phyloP scores from a whole-genome alignment of 2,113 vertebrate genomes.

The Zapus hudsonius region DNA sequence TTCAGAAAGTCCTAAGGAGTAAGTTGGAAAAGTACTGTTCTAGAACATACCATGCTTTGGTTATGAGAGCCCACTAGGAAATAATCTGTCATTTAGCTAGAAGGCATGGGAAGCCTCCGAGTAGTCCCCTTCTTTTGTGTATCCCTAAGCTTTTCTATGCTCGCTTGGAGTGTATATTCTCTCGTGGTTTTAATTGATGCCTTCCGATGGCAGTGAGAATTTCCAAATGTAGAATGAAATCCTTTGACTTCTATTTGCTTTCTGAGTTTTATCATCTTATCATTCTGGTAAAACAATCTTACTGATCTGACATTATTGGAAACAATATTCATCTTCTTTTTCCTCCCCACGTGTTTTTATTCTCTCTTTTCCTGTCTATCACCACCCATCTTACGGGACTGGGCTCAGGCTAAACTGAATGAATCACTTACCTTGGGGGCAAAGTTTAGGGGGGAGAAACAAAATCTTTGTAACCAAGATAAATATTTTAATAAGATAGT shows the following conservation, averaged over 20 bases:
- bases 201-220: slow-evolving; percentile 57
- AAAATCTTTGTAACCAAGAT: neutral
- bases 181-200: slow-evolving; percentile 47
- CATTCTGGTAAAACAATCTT: slow-evolving; percentile 21
- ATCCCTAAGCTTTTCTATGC: neutral
- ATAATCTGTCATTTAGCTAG: neutral
- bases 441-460: neutral
- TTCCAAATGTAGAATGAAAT: neutral
- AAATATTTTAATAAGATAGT: slow-evolving; percentile 30
- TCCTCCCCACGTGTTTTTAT: neutral
- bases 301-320: slow-evolving; percentile 42
- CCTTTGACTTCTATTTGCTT: slow-evolving; percentile 1
- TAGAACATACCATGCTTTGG: neutral
- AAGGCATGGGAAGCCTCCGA: neutral
- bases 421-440: neutral
- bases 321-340: neutral
- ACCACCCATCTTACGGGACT: neutral
- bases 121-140: neutral
- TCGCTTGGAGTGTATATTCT: neutral
- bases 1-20: neutral
- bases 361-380: neutral
- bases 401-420: neutral
- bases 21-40: neutral
- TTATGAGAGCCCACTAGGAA: neutral
- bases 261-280: slow-evolving; percentile 6